Percentiles rank a stretch among this genome's conserved stretches.
Evolutionary conservation across 2,888 invertebrate species (phyloP).

Genomic region (Aromia moschata): DNA sequence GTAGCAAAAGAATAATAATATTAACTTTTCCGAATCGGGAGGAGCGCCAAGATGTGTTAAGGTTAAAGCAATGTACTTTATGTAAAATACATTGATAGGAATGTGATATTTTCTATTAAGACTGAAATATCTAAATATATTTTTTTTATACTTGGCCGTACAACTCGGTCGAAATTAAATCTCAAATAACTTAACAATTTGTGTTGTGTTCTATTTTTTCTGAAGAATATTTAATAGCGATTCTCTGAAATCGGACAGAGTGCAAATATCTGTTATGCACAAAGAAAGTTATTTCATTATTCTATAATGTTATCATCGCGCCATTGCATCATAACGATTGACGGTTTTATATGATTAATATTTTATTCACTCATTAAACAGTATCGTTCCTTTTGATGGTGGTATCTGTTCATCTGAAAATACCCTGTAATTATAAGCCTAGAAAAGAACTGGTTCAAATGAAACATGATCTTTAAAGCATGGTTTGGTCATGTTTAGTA

Average conservation of each 20-base stretch:
- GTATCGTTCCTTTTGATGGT: constrained; percentile 40
- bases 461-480: constrained; percentile 43
- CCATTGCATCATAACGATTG: constrained; percentile 60
- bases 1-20: constrained; percentile 63
- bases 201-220: constrained; percentile 37
- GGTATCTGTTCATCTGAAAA: constrained; percentile 45
- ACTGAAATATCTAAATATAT: constrained; percentile 64
- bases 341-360: constrained; percentile 53
- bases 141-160: constrained; percentile 52
- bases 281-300: constrained; percentile 59
- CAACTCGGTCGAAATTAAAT: constrained; percentile 35
- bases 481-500: constrained; percentile 50
- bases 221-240: constrained; percentile 48
- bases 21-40: constrained; percentile 61
- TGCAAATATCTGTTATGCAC: constrained; percentile 54
- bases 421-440: constrained; percentile 47
- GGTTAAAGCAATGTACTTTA: constrained; percentile 38
- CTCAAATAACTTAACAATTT: constrained; percentile 36
- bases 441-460: constrained; percentile 46
- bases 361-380: constrained; percentile 43
- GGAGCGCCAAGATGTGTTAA: constrained; percentile 55
- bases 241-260: constrained; percentile 59
- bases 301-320: constrained; percentile 61
- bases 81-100: constrained; percentile 52
- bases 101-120: constrained; percentile 67